Evolutionary conservation across 2,113 vertebrate genomes (phyloP), one percentile per base, ranked within the genome.

Genomic region (Pithys albifrons): DNA sequence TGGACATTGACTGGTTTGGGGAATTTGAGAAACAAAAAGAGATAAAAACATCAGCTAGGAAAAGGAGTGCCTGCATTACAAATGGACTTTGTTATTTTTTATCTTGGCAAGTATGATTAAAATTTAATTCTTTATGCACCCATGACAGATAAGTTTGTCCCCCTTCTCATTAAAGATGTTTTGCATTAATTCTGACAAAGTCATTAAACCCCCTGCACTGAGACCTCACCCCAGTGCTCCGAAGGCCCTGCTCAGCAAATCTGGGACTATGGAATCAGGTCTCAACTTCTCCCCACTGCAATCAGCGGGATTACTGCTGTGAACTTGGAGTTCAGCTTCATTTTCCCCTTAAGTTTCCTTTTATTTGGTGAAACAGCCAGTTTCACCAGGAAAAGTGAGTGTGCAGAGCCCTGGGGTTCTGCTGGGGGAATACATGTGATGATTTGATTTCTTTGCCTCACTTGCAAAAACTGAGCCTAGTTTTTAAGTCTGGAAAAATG

Each of bases 71-170:
- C 86, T 96, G 93, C 73, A 94, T 94, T 94, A 94, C 92, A 85
- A 96, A 96, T 70, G 92, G 65, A 78, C 77, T 93, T 92, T 91
- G 93, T 94, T 93, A 93, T 94, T 93, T 96, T 96, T 96, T 87
- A 93, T 95, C 88, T 91, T 89, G 86, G 94, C 86, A 95, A 89
- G 86, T 89, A 91, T 82, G 76, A 89, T 89, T 92, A 92, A 96
- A 84, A 84, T 93, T 91, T 76, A 94, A 91, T 94, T 94, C 89
- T 72, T 92, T 43, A 85, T 33, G 80, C 83, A 73, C 89, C 37
- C 76, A 27, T 28, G 80, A 78, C 86, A 95, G 86, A 87, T 70
- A 87, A 89, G 88, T 85, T 89, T 91, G 91, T 94, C 87, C 74
- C 78, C 65, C 29, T 87, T 85, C 6, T 0, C 58, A 69, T 81